Base-by-base conservation (phyloP, 2,797 vertebrate genomes). In the Garrulus glandarius region DNA sequence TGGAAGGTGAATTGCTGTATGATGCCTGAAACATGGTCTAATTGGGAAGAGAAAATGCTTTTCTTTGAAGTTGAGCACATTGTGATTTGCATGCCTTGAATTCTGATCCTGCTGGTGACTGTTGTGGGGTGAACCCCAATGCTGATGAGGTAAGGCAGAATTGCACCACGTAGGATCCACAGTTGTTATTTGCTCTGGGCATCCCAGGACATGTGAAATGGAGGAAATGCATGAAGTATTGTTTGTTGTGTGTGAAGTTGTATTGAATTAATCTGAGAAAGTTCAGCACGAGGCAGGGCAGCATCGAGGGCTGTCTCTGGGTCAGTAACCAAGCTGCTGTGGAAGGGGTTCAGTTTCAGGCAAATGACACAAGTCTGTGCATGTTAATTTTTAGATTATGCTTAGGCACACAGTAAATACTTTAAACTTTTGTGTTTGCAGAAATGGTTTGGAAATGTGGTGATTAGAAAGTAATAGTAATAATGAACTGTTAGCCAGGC, bases 181-280 rank as follows among this genome's bases (percentile, higher is more conserved):
- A n/a, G 83, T 9, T 9, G 1, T 27, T 34, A 2, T 43, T 49
- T 74, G 22, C 26, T 32, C 64, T 56, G 64, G 53, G 11, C 13
- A 30, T 37, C n/a, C 47, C n/a, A 36, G 46, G 29, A 17, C 13
- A 5, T 2, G 1, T 13, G 5, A 10, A n/a, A 1, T 0, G 19
- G 75, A 72, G 71, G 67, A 79, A 82, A 37, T 67, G 36, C 29
- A 32, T 13, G 32, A 24, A 43, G 29, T 52, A 3, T 3, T 70
- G 47, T 49, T 82, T 90, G 23, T 21, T 72, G 10, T n/a, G 16
- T 77, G 19, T 82, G 67, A 14, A 89, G 57, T 69, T 75, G 7
- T 46, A 3, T 3, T 59, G 49, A 82, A 22, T 60, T 68, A 5
- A 22, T n/a, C 41, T 68, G 39, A 37, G 34, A 13, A 30, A 34